A percentile compares a stretch with the other conserved stretches of the same genome.
These are phyloP conservation scores for Tachina lurida DNA, from an alignment of 2,888 invertebrate species.

Conservation along the genomic window DNA sequence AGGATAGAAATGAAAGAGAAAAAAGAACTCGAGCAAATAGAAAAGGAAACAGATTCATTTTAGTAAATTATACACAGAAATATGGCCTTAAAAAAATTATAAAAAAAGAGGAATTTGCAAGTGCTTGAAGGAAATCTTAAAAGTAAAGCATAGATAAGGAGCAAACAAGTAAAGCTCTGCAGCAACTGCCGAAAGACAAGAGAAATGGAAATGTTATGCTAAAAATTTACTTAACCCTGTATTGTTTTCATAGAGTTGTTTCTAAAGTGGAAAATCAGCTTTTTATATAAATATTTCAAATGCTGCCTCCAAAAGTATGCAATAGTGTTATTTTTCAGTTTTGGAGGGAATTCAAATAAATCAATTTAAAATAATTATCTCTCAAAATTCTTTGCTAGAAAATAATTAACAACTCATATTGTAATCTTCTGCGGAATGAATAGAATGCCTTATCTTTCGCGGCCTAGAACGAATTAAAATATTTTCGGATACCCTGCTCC, in stretches of 20 bases:
- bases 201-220: background rate
- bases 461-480: too few relatives aligned
- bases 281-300: background rate
- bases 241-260: background rate
- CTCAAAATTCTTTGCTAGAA: too few relatives aligned
- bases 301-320: background rate
- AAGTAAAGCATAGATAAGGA: background rate
- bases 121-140: background rate
- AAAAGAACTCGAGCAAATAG: conserved; percentile 69
- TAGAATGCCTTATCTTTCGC: too few relatives aligned
- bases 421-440: too few relatives aligned
- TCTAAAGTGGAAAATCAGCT: too few relatives aligned
- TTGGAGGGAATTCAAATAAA: too few relatives aligned
- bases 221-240: conserved; percentile 32
- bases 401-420: too few relatives aligned
- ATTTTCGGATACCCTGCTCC: too few relatives aligned
- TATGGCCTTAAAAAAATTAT: conserved; percentile 31
- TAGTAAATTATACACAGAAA: conserved; percentile 64
- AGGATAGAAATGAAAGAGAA: conserved; percentile 43
- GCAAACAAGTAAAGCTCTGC: conserved; percentile 5
- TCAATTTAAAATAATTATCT: too few relatives aligned
- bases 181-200: background rate
- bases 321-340: conserved; percentile 1
- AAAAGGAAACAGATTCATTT: conserved; percentile 68
- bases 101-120: conserved; percentile 2